phyloP scores from a whole-genome alignment of 1,140 invertebrate species.

The Arctopsyche grandis region DNA sequence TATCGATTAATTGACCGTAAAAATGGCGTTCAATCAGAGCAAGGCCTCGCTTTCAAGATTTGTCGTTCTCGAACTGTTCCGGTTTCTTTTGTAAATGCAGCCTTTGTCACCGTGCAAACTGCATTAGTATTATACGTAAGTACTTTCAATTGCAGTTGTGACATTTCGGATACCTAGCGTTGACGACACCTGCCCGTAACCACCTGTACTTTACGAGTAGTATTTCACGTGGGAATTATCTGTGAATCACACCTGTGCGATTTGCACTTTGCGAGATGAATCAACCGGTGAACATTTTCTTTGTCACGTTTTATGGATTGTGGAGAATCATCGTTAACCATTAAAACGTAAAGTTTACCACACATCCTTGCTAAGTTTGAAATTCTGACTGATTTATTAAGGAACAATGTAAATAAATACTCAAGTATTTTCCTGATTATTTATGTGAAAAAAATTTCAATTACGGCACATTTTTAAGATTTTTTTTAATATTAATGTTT shows the following conservation, averaged over 20 bases:
- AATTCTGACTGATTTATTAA: too few relatives aligned
- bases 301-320: neutral
- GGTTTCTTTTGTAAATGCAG: neutral
- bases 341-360: too few relatives aligned
- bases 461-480: too few relatives aligned
- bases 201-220: constrained; percentile 26
- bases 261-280: constrained; percentile 34
- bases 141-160: neutral
- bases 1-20: neutral
- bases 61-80: neutral
- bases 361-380: too few relatives aligned
- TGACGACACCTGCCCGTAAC: neutral
- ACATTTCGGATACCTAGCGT: neutral
- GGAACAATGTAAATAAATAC: too few relatives aligned
- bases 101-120: neutral
- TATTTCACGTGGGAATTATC: constrained; percentile 30
- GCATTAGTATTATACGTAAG: neutral
- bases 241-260: constrained; percentile 27
- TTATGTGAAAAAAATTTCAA: too few relatives aligned
- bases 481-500: too few relatives aligned
- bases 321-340: too few relatives aligned
- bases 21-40: neutral
- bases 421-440: too few relatives aligned
- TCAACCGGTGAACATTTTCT: neutral
- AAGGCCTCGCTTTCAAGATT: neutral